phyloP scores from a whole-genome alignment of 2,113 vertebrate genomes.

The Glareola pratincola region DNA sequence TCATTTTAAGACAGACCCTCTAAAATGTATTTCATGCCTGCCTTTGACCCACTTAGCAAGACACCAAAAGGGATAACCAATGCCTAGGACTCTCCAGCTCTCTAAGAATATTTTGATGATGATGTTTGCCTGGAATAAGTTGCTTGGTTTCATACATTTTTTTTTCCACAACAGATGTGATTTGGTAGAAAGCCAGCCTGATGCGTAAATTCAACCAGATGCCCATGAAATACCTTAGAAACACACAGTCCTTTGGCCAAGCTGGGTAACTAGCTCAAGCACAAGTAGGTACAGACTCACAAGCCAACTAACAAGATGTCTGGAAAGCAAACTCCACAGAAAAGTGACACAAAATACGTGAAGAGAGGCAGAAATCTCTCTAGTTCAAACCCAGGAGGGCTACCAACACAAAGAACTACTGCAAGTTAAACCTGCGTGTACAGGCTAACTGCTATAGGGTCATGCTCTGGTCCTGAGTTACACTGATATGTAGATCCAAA shows the following conservation, averaged over 20 bases:
- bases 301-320: not conserved
- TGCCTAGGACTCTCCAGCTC: not conserved
- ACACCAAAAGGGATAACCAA: not conserved
- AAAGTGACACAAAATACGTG: not conserved
- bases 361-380: not conserved
- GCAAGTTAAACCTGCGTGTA: not conserved
- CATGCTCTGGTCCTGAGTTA: not conserved
- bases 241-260: not conserved
- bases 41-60: not conserved
- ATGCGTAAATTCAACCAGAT: constrained; percentile 27
- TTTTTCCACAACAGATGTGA: not conserved
- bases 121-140: not conserved
- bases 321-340: not conserved
- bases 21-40: not conserved
- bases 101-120: not conserved
- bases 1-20: not conserved
- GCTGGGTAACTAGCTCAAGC: not conserved
- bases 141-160: not conserved
- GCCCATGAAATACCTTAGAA: constrained; percentile 30
- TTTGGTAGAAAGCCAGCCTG: constrained; percentile 6
- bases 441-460: not conserved
- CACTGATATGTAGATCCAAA: not conserved
- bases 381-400: not conserved
- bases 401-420: not conserved
- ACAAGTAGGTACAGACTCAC: not conserved